These are phyloP conservation scores for Drosophila leonis DNA, from an alignment of 2,888 invertebrate genomes.

Conservation along the genomic window DNA sequence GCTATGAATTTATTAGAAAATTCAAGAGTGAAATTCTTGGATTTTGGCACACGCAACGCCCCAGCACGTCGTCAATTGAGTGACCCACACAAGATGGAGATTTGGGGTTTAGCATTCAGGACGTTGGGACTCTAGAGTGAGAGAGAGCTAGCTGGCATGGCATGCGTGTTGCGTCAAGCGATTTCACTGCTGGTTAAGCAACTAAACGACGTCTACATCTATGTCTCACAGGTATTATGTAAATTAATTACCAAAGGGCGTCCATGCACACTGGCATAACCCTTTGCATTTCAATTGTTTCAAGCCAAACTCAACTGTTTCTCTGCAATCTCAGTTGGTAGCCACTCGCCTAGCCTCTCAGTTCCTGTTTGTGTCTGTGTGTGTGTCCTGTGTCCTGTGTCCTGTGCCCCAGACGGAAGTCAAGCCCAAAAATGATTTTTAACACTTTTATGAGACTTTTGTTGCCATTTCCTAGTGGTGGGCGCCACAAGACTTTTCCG, in stretches of 20 bases:
- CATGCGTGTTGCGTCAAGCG: slow-evolving; percentile 59
- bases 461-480: slow-evolving; percentile 44
- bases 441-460: slow-evolving; percentile 74
- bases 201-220: slow-evolving; percentile 49
- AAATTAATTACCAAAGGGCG: slow-evolving; percentile 70
- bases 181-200: slow-evolving; percentile 68
- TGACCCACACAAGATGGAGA: slow-evolving; percentile 69
- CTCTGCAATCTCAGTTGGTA: background rate
- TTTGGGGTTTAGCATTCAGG: slow-evolving; percentile 1
- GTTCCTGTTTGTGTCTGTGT: background rate
- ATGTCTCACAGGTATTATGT: slow-evolving; percentile 72
- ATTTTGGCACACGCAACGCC: slow-evolving; percentile 60
- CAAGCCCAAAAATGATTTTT: slow-evolving; percentile 76
- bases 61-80: slow-evolving; percentile 59
- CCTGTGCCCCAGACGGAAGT: slow-evolving; percentile 62
- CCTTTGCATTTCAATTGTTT: slow-evolving; percentile 49
- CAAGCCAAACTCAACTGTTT: background rate
- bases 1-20: slow-evolving; percentile 79
- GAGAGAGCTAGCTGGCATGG: slow-evolving; percentile 8
- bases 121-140: background rate
- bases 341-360: slow-evolving; percentile 4
- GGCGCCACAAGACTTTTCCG: slow-evolving; percentile 31
- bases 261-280: slow-evolving; percentile 31
- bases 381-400: too few relatives aligned
- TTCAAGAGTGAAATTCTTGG: slow-evolving; percentile 76